These are phyloP conservation scores for Austrolebias charrua DNA, from an alignment of 2,797 vertebrate genomes.

Conservation along the genomic window DNA sequence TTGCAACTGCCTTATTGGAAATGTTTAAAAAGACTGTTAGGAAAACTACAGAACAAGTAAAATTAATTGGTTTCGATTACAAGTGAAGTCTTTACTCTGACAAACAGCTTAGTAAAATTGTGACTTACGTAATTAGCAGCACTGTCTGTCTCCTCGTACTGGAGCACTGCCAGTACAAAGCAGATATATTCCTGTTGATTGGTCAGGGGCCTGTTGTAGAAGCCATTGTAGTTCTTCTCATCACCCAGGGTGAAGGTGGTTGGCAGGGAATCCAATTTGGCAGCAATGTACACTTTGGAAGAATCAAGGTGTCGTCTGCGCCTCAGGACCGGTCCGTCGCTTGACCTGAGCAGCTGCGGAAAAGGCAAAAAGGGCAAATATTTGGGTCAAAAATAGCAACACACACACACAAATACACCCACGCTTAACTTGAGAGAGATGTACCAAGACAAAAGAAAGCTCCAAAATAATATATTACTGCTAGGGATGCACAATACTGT, in stretches of 20 bases:
- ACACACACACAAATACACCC: not conserved
- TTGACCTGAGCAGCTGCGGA: conserved; percentile 87
- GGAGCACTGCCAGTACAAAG: conserved; percentile 91
- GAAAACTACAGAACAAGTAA: not conserved
- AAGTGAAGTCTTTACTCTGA: not conserved
- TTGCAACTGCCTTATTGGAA: conserved; percentile 46
- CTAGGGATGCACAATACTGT: no score
- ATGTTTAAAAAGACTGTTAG: not conserved
- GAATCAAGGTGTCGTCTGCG: conserved; percentile 85
- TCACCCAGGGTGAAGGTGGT: conserved; percentile 91
- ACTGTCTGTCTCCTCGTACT: conserved; percentile 73
- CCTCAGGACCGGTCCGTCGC: conserved; percentile 77
- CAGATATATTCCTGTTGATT: conserved; percentile 88
- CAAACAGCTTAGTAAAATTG: not conserved
- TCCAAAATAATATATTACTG: no score
- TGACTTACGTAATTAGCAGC: conserved; percentile 71
- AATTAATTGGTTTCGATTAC: not conserved
- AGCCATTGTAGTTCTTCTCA: conserved; percentile 90
- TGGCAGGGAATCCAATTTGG: conserved; percentile 87
- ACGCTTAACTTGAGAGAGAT: no score
- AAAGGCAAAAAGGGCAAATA: conserved; percentile 3
- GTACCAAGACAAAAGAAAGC: no score
- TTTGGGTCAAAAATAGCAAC: conserved; percentile 9
- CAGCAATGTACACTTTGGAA: conserved; percentile 90
- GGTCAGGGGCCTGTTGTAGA: conserved; percentile 91